Percentiles rank a stretch among this genome's conserved stretches.
Evolutionary conservation across 1,140 invertebrate genomes (phyloP).

Genomic region (Globodera ellingtonae): DNA sequence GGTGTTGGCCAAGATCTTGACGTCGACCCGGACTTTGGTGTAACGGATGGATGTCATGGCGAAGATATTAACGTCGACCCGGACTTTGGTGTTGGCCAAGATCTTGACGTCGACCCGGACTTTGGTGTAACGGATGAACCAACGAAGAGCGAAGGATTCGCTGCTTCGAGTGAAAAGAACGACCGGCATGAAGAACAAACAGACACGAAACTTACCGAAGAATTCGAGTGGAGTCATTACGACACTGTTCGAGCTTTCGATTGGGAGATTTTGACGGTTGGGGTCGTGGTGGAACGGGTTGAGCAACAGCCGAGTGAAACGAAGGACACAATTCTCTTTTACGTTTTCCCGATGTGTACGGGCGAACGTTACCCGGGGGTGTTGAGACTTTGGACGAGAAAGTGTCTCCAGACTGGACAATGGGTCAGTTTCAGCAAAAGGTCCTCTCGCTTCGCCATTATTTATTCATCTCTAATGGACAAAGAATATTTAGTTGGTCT

Average conservation of each 20-base stretch:
- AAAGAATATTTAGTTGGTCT: slow-evolving; percentile 2
- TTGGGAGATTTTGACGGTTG: background rate
- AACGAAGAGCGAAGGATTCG: background rate
- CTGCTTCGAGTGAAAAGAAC: background rate
- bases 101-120: background rate
- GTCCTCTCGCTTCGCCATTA: background rate
- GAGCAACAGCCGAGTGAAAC: background rate
- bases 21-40: background rate
- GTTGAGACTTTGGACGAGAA: slow-evolving; percentile 6
- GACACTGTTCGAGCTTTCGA: background rate
- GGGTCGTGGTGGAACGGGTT: background rate
- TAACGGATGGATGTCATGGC: background rate
- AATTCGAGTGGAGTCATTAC: background rate
- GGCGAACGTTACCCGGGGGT: slow-evolving; percentile 4
- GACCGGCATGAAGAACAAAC: background rate
- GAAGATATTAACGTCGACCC: background rate
- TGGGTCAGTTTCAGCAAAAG: slow-evolving; percentile 24
- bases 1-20: background rate
- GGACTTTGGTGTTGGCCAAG: background rate
- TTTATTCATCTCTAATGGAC: background rate
- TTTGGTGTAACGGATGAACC: background rate
- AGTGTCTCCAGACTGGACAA: slow-evolving; percentile 12
- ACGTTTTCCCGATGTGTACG: slow-evolving; percentile 10
- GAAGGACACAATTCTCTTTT: background rate
- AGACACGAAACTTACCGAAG: background rate